These are phyloP conservation scores for Beris morrisii DNA, from an alignment of 2,888 invertebrate species.

Conservation along the genomic window DNA sequence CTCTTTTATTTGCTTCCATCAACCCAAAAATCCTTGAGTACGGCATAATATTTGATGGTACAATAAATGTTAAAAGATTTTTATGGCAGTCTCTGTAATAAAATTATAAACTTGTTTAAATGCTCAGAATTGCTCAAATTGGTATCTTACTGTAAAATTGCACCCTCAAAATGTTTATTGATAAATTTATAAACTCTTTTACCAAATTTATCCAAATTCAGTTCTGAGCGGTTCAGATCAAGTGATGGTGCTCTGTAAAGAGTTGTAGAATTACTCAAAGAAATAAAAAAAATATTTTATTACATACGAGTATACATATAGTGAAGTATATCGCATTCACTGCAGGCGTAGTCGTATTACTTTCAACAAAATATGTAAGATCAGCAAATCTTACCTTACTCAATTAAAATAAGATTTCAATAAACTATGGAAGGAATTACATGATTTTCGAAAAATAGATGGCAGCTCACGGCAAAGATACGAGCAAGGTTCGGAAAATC, in stretches of 20 bases:
- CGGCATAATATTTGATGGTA: slow-evolving; percentile 59
- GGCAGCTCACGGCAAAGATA: too few species aligned
- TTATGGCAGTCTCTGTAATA: slow-evolving; percentile 65
- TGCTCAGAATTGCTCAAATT: slow-evolving; percentile 42
- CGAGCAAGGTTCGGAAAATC: too few species aligned
- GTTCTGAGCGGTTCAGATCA: slow-evolving; percentile 45
- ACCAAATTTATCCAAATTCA: slow-evolving; percentile 27
- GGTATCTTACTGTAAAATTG: slow-evolving; percentile 37
- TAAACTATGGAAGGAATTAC: too few species aligned
- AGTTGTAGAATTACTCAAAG: too few species aligned
- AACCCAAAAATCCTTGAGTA: slow-evolving; percentile 71
- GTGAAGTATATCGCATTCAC: too few species aligned
- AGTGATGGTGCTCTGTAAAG: slow-evolving; percentile 7
- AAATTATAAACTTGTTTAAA: slow-evolving; percentile 41
- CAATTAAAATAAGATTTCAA: too few species aligned
- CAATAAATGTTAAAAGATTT: slow-evolving; percentile 68
- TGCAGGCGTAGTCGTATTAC: too few species aligned
- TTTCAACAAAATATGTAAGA: too few species aligned
- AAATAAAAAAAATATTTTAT: too few species aligned
- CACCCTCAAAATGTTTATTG: slow-evolving; percentile 4
- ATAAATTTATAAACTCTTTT: slow-evolving; percentile 5
- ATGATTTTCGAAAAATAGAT: too few species aligned
- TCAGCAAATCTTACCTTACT: too few species aligned
- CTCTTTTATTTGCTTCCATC: slow-evolving; percentile 65
- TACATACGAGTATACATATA: too few species aligned